These are phyloP conservation scores for Formica selysi DNA, from an alignment of 1,140 invertebrate species.

Conservation along the genomic window DNA sequence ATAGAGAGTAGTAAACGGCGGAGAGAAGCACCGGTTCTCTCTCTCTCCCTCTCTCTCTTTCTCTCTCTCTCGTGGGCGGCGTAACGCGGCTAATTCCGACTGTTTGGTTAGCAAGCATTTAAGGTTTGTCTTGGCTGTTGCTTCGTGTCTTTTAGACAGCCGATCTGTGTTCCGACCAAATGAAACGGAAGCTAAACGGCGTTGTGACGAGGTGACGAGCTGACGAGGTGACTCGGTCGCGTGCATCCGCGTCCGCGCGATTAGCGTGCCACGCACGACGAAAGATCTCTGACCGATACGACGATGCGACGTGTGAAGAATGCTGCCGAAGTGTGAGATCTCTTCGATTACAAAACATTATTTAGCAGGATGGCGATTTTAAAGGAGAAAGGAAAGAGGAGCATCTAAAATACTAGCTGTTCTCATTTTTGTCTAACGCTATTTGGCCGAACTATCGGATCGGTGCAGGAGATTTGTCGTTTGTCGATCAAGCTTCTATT, in stretches of 20 bases:
- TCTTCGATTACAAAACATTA: not conserved
- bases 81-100: constrained; percentile 85
- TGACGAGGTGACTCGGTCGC: constrained; percentile 51
- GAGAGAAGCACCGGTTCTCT: constrained; percentile 72
- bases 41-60: constrained; percentile 32
- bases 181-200: constrained; percentile 83
- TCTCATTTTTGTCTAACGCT: not conserved
- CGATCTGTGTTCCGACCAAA: constrained; percentile 86
- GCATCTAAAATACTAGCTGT: not conserved
- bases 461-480: not conserved
- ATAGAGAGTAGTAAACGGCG: constrained; percentile 80
- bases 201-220: constrained; percentile 81
- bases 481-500: not conserved
- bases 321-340: not conserved
- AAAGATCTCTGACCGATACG: not conserved
- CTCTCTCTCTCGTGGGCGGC: constrained; percentile 76
- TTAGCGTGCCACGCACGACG: constrained; percentile 56
- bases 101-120: constrained; percentile 87
- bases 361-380: not conserved
- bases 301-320: not conserved
- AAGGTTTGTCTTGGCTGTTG: constrained; percentile 86
- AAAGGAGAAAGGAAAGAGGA: not conserved
- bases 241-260: constrained; percentile 18
- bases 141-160: constrained; percentile 86
- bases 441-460: not conserved